Conservation (phyloP, 2,888 invertebrate species). For the Magallana nippona region DNA sequence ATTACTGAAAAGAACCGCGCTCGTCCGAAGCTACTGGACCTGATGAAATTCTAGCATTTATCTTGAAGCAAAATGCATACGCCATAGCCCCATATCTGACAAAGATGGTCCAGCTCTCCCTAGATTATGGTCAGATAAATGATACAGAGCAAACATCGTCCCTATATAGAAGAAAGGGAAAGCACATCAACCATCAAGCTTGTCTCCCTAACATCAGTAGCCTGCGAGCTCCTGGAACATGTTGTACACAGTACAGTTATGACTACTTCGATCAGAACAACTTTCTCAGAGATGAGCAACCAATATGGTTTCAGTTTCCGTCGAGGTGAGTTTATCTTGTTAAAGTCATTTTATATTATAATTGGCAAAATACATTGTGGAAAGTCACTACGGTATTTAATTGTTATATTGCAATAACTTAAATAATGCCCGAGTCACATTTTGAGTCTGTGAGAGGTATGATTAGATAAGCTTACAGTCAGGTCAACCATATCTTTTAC, state of each 20-base stretch:
- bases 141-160: background rate
- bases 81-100: conserved; percentile 2
- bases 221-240: conserved; percentile 31
- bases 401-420: too few species aligned
- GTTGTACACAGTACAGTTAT: background rate
- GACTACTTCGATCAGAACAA: conserved; percentile 30
- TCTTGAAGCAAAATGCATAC: conserved; percentile 23
- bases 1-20: conserved; percentile 38
- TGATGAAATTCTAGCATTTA: conserved; percentile 44
- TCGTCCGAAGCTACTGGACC: conserved; percentile 51
- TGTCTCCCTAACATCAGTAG: too few species aligned
- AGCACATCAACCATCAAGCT: conserved; percentile 31
- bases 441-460: too few species aligned
- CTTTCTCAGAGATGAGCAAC: too few species aligned
- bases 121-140: background rate
- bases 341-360: too few species aligned
- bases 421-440: too few species aligned
- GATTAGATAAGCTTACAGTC: too few species aligned
- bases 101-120: conserved; percentile 37
- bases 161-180: conserved; percentile 33
- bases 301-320: too few species aligned
- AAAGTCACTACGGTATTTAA: too few species aligned
- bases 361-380: too few species aligned
- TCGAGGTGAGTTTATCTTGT: too few species aligned
- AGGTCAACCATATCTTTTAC: too few species aligned